Conservation (phyloP, 2,797 vertebrate species). For the Odontamblyopus rebecca region DNA sequence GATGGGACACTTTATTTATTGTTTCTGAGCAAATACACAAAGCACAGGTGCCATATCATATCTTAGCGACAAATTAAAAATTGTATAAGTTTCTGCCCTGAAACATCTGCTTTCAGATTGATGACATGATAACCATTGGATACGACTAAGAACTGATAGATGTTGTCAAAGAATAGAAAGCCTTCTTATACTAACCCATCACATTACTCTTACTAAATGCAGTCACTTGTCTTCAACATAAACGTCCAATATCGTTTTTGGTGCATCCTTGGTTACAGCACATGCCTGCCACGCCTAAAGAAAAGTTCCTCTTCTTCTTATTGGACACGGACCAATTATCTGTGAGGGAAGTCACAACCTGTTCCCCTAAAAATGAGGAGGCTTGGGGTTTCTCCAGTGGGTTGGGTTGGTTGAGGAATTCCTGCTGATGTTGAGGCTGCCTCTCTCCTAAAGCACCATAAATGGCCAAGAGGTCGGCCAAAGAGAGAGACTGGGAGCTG, state of each 20-base stretch:
- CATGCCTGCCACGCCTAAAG: slow-evolving; percentile 75
- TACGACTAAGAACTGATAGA: background rate
- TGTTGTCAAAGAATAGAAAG: background rate
- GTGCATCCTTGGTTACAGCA: slow-evolving; percentile 88
- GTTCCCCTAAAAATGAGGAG: slow-evolving; percentile 10
- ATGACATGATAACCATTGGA: background rate
- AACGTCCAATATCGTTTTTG: slow-evolving; percentile 81
- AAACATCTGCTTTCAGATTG: background rate
- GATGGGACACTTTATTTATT: slow-evolving; percentile 4
- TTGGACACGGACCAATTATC: slow-evolving; percentile 51
- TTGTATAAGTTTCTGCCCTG: background rate
- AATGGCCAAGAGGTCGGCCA: slow-evolving; percentile 66
- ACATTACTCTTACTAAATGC: background rate
- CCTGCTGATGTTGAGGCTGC: slow-evolving; percentile 10
- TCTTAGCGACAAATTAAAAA: background rate
- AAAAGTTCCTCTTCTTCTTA: slow-evolving; percentile 78
- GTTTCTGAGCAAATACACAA: background rate
- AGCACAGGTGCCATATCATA: background rate
- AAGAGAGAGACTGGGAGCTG: slow-evolving; percentile 37
- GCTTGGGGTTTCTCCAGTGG: slow-evolving; percentile 11
- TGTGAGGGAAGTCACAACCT: slow-evolving; percentile 12
- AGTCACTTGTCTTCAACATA: slow-evolving; percentile 76
- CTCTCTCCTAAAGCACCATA: slow-evolving; percentile 22
- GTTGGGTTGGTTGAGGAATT: slow-evolving; percentile 4
- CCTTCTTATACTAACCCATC: slow-evolving; percentile 17